Conservation (phyloP, 1,140 invertebrate genomes). For the Centruroides vittatus region DNA sequence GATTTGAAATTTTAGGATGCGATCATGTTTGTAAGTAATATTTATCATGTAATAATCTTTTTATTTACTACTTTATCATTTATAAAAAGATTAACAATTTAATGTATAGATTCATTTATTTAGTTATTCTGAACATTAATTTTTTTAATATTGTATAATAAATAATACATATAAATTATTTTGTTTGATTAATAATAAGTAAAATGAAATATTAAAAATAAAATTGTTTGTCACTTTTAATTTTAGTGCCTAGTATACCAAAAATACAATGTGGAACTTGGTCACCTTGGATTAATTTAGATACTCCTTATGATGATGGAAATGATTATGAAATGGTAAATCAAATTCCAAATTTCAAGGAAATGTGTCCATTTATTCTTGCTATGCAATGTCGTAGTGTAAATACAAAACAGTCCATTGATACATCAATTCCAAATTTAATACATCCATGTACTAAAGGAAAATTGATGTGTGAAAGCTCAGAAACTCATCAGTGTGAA, state of each 20-base stretch:
- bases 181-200: no score
- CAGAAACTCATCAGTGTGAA: constrained; percentile 19
- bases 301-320: constrained; percentile 20
- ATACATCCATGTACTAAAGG: neutral
- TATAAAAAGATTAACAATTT: no score
- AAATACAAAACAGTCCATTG: neutral
- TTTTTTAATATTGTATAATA: no score
- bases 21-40: no score
- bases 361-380: neutral
- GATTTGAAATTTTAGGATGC: no score
- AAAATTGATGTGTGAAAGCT: neutral
- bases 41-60: no score
- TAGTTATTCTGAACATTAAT: no score
- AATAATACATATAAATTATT: no score
- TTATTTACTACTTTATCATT: no score
- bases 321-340: constrained; percentile 26
- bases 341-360: constrained; percentile 15
- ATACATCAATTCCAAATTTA: no score
- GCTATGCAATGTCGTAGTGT: neutral
- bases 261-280: constrained; percentile 19
- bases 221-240: neutral
- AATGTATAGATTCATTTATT: no score
- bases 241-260: neutral
- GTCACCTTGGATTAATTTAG: constrained; percentile 30
- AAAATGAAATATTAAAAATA: no score